Evolutionary conservation across 1,140 invertebrate genomes (phyloP).

Genomic region (Heterodera schachtii): DNA sequence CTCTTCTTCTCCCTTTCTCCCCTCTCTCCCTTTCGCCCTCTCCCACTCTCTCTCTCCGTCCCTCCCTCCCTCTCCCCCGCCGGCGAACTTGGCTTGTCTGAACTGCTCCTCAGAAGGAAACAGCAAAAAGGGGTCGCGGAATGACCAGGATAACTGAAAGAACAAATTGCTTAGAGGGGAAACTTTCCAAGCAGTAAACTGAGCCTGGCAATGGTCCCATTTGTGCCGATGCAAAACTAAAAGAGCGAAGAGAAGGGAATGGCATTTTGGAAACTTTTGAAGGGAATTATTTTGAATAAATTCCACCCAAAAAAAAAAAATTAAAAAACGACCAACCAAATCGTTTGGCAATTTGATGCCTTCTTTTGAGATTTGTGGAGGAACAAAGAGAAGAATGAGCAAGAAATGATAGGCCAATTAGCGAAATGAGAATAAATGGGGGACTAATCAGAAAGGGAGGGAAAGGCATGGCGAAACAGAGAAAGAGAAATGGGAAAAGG

Average conservation of each 20-base stretch:
- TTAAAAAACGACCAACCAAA: constrained; percentile 10
- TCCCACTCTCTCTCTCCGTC: background rate
- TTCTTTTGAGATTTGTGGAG: background rate
- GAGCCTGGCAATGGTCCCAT: constrained; percentile 5
- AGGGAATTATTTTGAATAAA: no score
- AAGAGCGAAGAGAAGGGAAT: background rate
- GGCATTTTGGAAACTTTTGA: no score
- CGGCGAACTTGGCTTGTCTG: constrained; percentile 17
- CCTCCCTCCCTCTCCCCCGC: background rate
- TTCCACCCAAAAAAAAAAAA: background rate
- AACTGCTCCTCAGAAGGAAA: constrained; percentile 27
- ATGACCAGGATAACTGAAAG: constrained; percentile 12
- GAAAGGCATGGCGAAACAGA: background rate
- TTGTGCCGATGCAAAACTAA: constrained; percentile 15
- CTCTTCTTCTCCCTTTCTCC: no score
- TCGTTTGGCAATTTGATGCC: background rate
- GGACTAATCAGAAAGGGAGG: background rate
- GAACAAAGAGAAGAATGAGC: background rate
- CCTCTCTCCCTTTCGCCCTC: no score
- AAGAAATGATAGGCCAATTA: no score
- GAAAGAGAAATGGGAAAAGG: background rate
- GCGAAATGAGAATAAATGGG: background rate
- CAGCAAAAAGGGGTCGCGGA: constrained; percentile 30
- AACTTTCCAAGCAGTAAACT: background rate
- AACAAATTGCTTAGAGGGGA: background rate